Base-by-base conservation (phyloP, 2,888 invertebrate genomes). In the Xanthia icteritia region DNA sequence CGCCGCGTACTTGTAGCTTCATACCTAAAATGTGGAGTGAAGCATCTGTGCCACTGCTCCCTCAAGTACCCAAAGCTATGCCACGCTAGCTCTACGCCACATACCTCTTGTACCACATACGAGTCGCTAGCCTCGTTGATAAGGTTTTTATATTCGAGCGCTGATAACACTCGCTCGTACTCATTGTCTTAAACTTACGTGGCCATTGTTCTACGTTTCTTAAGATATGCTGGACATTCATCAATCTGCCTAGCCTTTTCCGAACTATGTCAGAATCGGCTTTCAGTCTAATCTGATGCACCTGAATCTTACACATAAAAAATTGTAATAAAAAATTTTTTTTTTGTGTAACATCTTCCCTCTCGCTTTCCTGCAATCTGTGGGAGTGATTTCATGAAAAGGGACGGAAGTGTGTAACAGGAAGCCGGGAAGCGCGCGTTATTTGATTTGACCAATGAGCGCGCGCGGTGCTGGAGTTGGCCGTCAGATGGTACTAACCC, bases 101-200 rank as follows among this genome's bases (percentile, higher is more conserved):
- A 20, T 0, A 2, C 67, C 8, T 48, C n/a, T 9, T 68, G 79
- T 78, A 84, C 77, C 61, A 79, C 77, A 79, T 81, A 67, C 71
- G 56, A 9, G 67, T 51, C n/a, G 83, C 76, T 88, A 85, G 78
- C 90, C 89, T 80, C 84, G 81, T 82, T 89, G 90, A 90, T 89
- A 90, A 90, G 80, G 77, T 79, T 85, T 51, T 86, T 84, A 87
- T 87, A 87, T 82, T 80, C 81, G 17, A 66, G 20, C 51, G 39
- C 78, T 84, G 86, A 84, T 86, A 86, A 81, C 66, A 9, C 13
- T 17, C 27, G 23, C 54, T 20, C 0, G 48, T 20, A 54, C 73
- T 42, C 23, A 56, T 73, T 70, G 83, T 81, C 83, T 84, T 31
- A 17, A 60, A 51, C 63, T 31, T 36, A 51, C 17, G 58, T 60